These are phyloP conservation scores for Elmis aenea DNA, from an alignment of 2,888 invertebrate genomes.

Conservation along the genomic window DNA sequence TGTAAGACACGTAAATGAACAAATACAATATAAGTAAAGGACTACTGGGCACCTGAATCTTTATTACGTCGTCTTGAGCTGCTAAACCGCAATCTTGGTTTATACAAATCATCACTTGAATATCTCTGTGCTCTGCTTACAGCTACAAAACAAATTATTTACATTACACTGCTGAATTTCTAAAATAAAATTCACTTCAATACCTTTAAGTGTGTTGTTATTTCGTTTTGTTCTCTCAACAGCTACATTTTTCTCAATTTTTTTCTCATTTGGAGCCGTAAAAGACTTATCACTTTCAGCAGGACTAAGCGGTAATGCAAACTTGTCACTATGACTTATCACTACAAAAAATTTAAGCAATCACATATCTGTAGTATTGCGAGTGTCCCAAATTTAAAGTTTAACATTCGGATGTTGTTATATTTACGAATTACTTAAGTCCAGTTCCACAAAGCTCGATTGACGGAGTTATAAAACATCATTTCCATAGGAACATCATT, in stretches of 20 bases:
- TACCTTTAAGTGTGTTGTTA: slow-evolving; percentile 1
- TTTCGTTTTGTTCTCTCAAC: neutral
- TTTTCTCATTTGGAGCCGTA: slow-evolving; percentile 4
- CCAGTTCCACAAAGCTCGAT: no score
- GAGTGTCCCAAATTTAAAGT: neutral
- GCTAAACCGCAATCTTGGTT: slow-evolving; percentile 58
- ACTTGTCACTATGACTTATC: slow-evolving; percentile 23
- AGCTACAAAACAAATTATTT: slow-evolving; percentile 17
- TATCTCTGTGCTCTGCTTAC: slow-evolving; percentile 51
- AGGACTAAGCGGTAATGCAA: slow-evolving; percentile 39
- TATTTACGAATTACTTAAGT: no score
- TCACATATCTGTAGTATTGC: neutral
- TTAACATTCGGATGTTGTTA: no score
- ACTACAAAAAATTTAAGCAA: slow-evolving; percentile 7
- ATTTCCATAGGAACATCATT: no score
- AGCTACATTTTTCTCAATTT: slow-evolving; percentile 24
- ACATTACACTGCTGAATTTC: neutral
- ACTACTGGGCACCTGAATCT: no score
- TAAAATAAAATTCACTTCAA: neutral
- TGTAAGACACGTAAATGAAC: no score
- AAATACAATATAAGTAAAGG: no score
- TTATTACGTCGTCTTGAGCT: slow-evolving; percentile 37
- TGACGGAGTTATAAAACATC: no score
- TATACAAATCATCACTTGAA: slow-evolving; percentile 66
- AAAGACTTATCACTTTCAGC: slow-evolving; percentile 39